Percentiles rank a stretch among this genome's conserved stretches.
Evolutionary conservation across 1,140 invertebrate species (phyloP).

Genomic region (Heliothis virescens): DNA sequence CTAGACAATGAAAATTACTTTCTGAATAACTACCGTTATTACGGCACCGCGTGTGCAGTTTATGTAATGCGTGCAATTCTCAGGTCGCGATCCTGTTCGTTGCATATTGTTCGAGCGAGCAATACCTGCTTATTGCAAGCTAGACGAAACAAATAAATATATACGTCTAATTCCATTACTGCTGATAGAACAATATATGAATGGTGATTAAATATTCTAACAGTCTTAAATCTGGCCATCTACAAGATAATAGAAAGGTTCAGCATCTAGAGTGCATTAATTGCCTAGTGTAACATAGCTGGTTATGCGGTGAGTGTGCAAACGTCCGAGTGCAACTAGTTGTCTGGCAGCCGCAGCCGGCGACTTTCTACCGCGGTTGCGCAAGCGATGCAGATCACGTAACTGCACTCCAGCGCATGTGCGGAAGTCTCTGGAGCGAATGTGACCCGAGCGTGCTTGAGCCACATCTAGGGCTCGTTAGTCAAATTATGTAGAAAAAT

Average conservation of each 20-base stretch:
- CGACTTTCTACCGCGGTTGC: slow-evolving; percentile 83
- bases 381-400: slow-evolving; percentile 83
- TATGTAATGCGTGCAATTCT: slow-evolving; percentile 69
- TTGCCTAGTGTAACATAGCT: slow-evolving; percentile 72
- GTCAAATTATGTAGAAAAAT: slow-evolving; percentile 37
- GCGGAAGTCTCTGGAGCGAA: slow-evolving; percentile 81
- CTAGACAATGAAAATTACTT: slow-evolving; percentile 84
- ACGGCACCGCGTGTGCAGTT: slow-evolving; percentile 53
- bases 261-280: slow-evolving; percentile 62
- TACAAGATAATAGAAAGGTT: slow-evolving; percentile 63
- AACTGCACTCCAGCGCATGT: slow-evolving; percentile 78
- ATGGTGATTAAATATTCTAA: slow-evolving; percentile 51
- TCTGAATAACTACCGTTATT: slow-evolving; percentile 73
- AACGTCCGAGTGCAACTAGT: slow-evolving; percentile 78
- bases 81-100: slow-evolving; percentile 20
- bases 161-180: not conserved
- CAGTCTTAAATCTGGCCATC: slow-evolving; percentile 37
- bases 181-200: not conserved
- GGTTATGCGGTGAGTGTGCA: slow-evolving; percentile 70
- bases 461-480: slow-evolving; percentile 50
- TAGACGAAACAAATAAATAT: not conserved
- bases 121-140: not conserved
- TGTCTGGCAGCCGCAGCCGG: slow-evolving; percentile 58
- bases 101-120: slow-evolving; percentile 26
- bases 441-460: slow-evolving; percentile 69